Evolutionary conservation across 2,113 vertebrate species (phyloP).

Genomic region (Bubalus kerabau): DNA sequence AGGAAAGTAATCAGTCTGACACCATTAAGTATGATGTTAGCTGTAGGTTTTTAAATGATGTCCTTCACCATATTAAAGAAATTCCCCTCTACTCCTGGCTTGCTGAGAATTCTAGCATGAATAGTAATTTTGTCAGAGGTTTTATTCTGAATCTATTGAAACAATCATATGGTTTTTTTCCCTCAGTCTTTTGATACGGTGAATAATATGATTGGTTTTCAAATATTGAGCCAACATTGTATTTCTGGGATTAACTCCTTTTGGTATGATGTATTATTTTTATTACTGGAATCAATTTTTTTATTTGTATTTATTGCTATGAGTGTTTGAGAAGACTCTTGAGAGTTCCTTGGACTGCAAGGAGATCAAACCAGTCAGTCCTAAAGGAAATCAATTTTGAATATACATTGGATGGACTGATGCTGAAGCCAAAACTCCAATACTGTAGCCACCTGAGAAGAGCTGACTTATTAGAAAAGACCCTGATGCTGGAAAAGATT

Average conservation of each 20-base stretch:
- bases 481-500: not conserved
- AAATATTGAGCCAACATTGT: not conserved
- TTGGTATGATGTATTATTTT: not conserved
- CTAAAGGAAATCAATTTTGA: not conserved
- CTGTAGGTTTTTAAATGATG: not conserved
- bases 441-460: not conserved
- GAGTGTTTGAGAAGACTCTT: not conserved
- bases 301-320: not conserved
- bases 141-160: not conserved
- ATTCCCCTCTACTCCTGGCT: not conserved
- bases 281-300: not conserved
- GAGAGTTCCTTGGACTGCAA: not conserved
- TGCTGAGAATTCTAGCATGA: not conserved
- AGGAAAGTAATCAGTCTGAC: not conserved
- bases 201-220: not conserved
- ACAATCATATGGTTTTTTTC: not conserved
- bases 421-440: not conserved
- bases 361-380: not conserved
- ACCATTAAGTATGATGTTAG: not conserved
- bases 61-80: not conserved
- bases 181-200: not conserved
- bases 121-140: not conserved
- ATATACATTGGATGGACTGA: not conserved
- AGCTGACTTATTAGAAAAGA: not conserved
- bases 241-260: not conserved